These are phyloP conservation scores for Tragelaphus eurycerus DNA, from an alignment of 2,797 vertebrate genomes.

Conservation along the genomic window DNA sequence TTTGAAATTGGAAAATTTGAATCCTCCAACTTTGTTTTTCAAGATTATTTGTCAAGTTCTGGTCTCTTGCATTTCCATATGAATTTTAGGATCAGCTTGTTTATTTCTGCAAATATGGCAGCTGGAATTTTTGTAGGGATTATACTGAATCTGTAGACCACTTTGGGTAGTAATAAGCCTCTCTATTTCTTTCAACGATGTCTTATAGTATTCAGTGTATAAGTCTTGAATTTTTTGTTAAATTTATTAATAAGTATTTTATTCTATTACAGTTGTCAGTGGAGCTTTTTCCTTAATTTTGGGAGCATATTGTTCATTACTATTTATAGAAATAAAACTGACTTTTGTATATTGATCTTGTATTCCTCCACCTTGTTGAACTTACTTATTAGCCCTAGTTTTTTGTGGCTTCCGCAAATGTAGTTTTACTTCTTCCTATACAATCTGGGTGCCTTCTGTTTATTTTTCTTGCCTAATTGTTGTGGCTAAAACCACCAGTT, in stretches of 20 bases:
- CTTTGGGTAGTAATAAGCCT: neutral
- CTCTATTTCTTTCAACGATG: neutral
- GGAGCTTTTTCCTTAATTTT: neutral
- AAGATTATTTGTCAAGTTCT: neutral
- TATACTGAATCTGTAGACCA: neutral
- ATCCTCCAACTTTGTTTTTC: neutral
- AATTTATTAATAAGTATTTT: neutral
- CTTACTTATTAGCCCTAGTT: neutral
- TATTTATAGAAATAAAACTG: neutral
- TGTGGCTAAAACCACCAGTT: neutral
- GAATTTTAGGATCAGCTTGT: neutral
- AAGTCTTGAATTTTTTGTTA: neutral
- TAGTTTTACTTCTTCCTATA: neutral
- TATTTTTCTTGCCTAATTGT: neutral
- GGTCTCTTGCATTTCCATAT: neutral
- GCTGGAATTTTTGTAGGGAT: constrained; percentile 15
- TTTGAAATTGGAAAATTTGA: neutral
- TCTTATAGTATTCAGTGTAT: neutral
- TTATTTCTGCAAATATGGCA: constrained; percentile 17
- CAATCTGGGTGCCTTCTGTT: neutral
- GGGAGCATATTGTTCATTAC: neutral
- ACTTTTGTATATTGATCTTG: neutral
- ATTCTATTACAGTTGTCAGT: neutral
- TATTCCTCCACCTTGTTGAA: neutral
- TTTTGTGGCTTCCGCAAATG: neutral